These are phyloP conservation scores for Cyaniris semiargus DNA, from an alignment of 2,888 invertebrate species.

Conservation along the genomic window DNA sequence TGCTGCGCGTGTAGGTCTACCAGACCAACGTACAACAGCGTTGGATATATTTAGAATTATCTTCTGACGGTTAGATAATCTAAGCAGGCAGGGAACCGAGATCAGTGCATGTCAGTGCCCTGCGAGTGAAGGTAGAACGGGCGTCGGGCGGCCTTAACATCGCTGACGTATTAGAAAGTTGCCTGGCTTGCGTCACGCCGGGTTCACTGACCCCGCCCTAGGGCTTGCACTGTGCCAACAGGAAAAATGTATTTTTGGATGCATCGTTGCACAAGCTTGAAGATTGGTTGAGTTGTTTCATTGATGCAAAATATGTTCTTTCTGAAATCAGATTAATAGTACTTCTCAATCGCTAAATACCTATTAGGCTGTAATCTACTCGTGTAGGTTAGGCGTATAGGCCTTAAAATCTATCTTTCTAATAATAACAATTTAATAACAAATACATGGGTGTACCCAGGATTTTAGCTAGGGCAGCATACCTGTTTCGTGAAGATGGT, in stretches of 20 bases:
- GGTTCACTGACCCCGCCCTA: conserved; percentile 61
- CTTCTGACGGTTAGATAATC: conserved; percentile 20
- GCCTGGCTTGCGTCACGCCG: conserved; percentile 73
- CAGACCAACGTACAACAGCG: not conserved
- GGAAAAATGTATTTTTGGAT: conserved; percentile 16
- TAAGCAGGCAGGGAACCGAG: conserved; percentile 26
- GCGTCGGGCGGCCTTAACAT: conserved; percentile 68
- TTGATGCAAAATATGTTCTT: not conserved
- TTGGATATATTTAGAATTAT: not conserved
- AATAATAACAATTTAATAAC: too few species aligned
- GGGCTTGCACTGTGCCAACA: conserved; percentile 39
- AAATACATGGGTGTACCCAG: too few species aligned
- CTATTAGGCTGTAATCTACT: not conserved
- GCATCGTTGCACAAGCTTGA: conserved; percentile 5
- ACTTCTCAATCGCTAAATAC: not conserved
- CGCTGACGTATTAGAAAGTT: conserved; percentile 79
- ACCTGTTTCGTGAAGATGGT: too few species aligned
- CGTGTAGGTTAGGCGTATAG: not conserved
- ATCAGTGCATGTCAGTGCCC: conserved; percentile 37
- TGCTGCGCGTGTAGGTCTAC: not conserved
- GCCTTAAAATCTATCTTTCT: not conserved
- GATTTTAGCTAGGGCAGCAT: too few species aligned
- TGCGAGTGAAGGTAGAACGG: conserved; percentile 55
- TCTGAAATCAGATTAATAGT: not conserved
- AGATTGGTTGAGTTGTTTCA: not conserved